phyloP scores from a whole-genome alignment of 1,140 invertebrate species.

The Chrysopa pallens region DNA sequence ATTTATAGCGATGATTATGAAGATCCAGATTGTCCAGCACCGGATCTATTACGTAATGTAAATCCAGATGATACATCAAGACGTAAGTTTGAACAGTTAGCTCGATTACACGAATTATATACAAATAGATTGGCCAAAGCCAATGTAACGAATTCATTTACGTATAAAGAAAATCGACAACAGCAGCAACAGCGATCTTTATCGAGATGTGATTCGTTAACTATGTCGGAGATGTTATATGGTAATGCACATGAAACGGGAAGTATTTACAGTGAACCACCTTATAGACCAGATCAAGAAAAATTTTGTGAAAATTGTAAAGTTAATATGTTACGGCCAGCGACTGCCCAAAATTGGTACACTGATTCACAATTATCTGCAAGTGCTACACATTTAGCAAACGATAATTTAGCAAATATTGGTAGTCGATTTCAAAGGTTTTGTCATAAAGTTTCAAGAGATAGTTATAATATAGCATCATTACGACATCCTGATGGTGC shows the following conservation, averaged over 20 bases:
- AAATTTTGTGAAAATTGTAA: conserved; percentile 61
- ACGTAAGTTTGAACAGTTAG: conserved; percentile 44
- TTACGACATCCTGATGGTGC: conserved; percentile 75
- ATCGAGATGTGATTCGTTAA: conserved; percentile 43
- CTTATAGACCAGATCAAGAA: conserved; percentile 51
- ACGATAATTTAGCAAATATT: conserved; percentile 7
- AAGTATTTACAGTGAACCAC: conserved; percentile 68
- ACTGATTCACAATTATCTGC: conserved; percentile 19
- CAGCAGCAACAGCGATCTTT: conserved; percentile 19
- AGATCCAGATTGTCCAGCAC: conserved; percentile 15
- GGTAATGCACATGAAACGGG: conserved; percentile 41
- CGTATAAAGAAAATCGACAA: conserved; percentile 26
- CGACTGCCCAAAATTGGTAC: conserved; percentile 38
- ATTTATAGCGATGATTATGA: conserved; percentile 21
- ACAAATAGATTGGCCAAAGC: conserved; percentile 42
- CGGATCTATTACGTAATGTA: not conserved
- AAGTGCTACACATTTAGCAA: conserved; percentile 27
- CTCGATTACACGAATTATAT: conserved; percentile 45
- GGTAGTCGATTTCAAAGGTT: conserved; percentile 16
- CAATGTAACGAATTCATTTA: conserved; percentile 32
- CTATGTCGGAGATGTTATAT: conserved; percentile 47
- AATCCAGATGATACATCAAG: conserved; percentile 14
- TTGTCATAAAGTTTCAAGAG: conserved; percentile 21
- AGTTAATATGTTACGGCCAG: conserved; percentile 46
- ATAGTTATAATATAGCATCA: conserved; percentile 45